Conservation (phyloP, 1,140 invertebrate species). For the Drosophila pseudoananassae region DNA sequence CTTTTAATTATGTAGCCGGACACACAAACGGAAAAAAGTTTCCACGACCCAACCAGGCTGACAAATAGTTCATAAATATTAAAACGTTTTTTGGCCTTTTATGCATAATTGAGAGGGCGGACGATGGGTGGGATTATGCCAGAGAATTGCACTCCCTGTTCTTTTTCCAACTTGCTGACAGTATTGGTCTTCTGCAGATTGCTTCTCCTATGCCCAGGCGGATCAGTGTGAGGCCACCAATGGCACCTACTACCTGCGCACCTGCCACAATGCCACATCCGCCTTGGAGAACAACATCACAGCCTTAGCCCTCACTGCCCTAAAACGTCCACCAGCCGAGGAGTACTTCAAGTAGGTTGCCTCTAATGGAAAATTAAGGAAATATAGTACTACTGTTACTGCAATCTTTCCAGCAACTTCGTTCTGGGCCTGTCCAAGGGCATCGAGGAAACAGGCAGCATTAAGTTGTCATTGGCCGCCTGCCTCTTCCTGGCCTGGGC, state of each 20-base stretch:
- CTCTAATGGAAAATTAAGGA: neutral
- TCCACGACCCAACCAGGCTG: constrained; percentile 18
- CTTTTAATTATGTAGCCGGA: constrained; percentile 77
- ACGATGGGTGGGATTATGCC: too few relatives aligned
- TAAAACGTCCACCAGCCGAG: constrained; percentile 90
- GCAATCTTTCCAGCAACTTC: constrained; percentile 86
- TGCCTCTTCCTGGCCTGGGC: constrained; percentile 92
- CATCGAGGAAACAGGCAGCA: constrained; percentile 90
- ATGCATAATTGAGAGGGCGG: constrained; percentile 63
- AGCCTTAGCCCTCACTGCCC: constrained; percentile 85
- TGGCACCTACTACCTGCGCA: constrained; percentile 88
- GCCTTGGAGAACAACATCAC: constrained; percentile 85
- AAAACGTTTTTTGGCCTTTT: constrained; percentile 52
- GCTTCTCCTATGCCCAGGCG: constrained; percentile 88
- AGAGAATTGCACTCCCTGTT: constrained; percentile 10
- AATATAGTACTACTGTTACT: neutral
- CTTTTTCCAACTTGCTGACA: constrained; percentile 46
- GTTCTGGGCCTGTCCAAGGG: constrained; percentile 90
- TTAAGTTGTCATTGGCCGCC: constrained; percentile 88
- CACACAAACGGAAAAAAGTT: constrained; percentile 25
- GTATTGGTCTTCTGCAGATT: constrained; percentile 85
- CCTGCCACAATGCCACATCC: constrained; percentile 85
- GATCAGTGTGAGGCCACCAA: constrained; percentile 86
- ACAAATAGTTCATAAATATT: constrained; percentile 79
- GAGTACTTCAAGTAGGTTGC: constrained; percentile 92